A percentile compares a stretch with the other conserved stretches of the same genome.
Conservation (phyloP, 1,140 invertebrate genomes). For the Drosophila persimilis region DNA sequence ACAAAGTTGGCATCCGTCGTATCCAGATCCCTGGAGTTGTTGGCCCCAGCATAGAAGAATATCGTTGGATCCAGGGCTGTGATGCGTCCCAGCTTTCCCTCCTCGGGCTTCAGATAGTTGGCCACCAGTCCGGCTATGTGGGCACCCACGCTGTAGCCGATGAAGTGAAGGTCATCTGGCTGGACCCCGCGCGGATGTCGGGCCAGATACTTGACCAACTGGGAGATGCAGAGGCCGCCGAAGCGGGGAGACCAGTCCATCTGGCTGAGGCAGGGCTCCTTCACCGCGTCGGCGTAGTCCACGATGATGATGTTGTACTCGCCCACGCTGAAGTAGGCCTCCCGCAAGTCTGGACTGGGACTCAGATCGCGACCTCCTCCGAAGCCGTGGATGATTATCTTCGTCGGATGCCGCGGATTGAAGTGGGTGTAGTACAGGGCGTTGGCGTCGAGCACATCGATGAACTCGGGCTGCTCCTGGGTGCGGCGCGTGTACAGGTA, state of each 20-base stretch:
- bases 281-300: constrained; percentile 91
- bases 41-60: constrained; percentile 91
- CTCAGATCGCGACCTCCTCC: constrained; percentile 90
- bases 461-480: constrained; percentile 88
- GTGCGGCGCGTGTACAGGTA: constrained; percentile 92
- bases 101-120: constrained; percentile 87
- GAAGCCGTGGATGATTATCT: constrained; percentile 93
- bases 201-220: constrained; percentile 90
- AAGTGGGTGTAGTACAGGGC: constrained; percentile 89
- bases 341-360: constrained; percentile 91
- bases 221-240: constrained; percentile 90
- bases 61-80: constrained; percentile 94
- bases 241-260: constrained; percentile 93
- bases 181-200: constrained; percentile 89
- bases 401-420: constrained; percentile 89
- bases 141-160: constrained; percentile 93
- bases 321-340: constrained; percentile 90
- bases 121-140: constrained; percentile 92
- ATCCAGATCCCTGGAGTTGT: constrained; percentile 92
- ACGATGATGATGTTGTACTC: constrained; percentile 94
- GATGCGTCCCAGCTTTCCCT: constrained; percentile 90
- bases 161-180: constrained; percentile 90
- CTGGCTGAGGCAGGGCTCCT: constrained; percentile 91
- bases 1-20: constrained; percentile 93
- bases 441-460: constrained; percentile 88